Evolutionary conservation across 2,113 vertebrate genomes (phyloP).

Genomic region (Taurulus bubalis): DNA sequence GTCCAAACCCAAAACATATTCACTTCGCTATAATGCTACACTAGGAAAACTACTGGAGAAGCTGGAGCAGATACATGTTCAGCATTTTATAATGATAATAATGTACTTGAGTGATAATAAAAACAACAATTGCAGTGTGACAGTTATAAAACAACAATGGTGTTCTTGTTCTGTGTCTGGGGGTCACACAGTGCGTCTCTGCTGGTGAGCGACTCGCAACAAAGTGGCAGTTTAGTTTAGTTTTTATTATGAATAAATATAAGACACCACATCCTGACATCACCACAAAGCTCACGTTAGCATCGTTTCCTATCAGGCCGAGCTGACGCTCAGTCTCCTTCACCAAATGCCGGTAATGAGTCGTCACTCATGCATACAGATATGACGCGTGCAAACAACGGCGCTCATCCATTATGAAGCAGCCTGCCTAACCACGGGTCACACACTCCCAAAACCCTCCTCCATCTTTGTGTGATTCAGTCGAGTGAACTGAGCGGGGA

Average conservation of each 20-base stretch:
- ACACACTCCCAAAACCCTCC: neutral
- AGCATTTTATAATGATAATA: neutral
- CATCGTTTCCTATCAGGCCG: neutral
- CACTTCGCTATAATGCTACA: neutral
- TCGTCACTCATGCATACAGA: constrained; percentile 43
- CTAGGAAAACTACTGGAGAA: neutral
- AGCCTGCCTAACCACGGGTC: constrained; percentile 65
- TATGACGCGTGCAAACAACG: constrained; percentile 49
- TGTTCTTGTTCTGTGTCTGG: neutral
- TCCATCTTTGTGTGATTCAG: constrained; percentile 58
- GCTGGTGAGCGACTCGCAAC: neutral
- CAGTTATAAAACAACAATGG: neutral
- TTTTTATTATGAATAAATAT: neutral
- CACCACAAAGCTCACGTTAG: constrained; percentile 1
- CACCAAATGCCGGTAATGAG: constrained; percentile 37
- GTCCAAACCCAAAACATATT: neutral
- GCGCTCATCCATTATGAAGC: constrained; percentile 68
- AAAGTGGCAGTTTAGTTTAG: neutral
- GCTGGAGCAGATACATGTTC: neutral
- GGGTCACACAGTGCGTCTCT: neutral
- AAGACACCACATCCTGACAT: neutral
- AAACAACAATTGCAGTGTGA: neutral
- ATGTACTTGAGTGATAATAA: too few relatives aligned
- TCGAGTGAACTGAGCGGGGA: constrained; percentile 66
- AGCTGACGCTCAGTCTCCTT: neutral